A percentile compares a stretch with the other conserved stretches of the same genome.
These are phyloP conservation scores for Antedon mediterranea DNA, from an alignment of 53 echinoderm and acorn worm species.

Conservation along the genomic window DNA sequence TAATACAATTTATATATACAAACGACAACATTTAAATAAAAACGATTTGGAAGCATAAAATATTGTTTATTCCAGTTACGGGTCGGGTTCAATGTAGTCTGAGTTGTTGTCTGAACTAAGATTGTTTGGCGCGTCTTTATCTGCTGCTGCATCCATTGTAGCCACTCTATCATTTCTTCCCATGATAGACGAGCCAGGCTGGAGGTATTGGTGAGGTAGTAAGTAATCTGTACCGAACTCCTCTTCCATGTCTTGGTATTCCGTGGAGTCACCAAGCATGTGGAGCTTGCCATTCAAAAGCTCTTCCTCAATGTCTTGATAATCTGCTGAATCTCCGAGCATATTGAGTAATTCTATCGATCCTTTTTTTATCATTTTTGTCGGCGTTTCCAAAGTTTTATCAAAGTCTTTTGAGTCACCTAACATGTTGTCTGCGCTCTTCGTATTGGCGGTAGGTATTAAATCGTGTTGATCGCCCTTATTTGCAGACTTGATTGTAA, in stretches of 20 bases:
- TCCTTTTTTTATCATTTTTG: neutral
- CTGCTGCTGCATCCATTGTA: neutral
- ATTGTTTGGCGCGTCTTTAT: neutral
- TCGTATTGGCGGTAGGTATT: too few species aligned
- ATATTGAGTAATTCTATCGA: neutral
- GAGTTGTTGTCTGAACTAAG: too few species aligned
- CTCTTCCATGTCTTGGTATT: neutral
- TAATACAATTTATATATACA: too few species aligned
- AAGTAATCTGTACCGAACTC: neutral
- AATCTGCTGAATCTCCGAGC: neutral
- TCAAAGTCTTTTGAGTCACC: too few species aligned
- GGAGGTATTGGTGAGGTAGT: neutral
- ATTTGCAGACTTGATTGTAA: neutral
- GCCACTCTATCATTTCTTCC: neutral
- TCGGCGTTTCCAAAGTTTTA: too few species aligned
- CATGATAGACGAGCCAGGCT: neutral
- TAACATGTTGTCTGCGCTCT: too few species aligned
- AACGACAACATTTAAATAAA: too few species aligned
- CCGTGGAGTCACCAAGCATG: neutral
- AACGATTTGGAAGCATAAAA: too few species aligned
- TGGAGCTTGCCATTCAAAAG: neutral
- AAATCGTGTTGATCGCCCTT: too few species aligned
- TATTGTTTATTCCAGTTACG: too few species aligned
- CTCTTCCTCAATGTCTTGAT: neutral
- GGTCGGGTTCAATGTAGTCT: too few species aligned